phyloP scores from a whole-genome alignment of 1,140 invertebrate genomes.

The Aphaenogaster floridana region DNA sequence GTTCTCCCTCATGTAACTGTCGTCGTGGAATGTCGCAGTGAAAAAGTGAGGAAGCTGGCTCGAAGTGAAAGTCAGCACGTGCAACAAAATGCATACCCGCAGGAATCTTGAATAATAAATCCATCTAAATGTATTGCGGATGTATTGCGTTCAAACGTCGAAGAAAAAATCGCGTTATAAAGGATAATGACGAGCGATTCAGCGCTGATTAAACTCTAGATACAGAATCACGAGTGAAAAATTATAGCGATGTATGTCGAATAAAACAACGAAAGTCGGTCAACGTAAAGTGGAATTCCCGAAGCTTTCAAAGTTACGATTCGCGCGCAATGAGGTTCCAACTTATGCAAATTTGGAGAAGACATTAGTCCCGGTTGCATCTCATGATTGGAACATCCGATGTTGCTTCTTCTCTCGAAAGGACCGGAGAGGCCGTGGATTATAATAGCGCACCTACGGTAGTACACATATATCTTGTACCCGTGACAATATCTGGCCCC shows the following conservation, averaged over 20 bases:
- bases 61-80: constrained; percentile 40
- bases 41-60: constrained; percentile 22
- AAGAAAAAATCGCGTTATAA: background rate
- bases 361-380: background rate
- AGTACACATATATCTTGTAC: constrained; percentile 52
- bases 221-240: background rate
- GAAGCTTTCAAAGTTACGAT: background rate
- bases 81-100: background rate
- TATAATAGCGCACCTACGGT: constrained; percentile 58
- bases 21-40: constrained; percentile 25
- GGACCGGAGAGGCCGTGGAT: background rate
- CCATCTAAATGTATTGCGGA: background rate
- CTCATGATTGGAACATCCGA: constrained; percentile 15
- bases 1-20: constrained; percentile 17
- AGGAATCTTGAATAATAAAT: constrained; percentile 35
- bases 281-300: background rate
- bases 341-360: constrained; percentile 6
- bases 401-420: background rate
- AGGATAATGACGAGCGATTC: background rate
- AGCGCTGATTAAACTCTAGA: background rate
- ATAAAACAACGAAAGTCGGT: background rate
- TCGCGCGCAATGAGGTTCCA: background rate
- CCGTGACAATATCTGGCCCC: constrained; percentile 52
- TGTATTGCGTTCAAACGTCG: background rate
- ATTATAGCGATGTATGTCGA: background rate